Percentiles rank a stretch among this genome's conserved stretches.
Evolutionary conservation across 1,140 invertebrate genomes (phyloP).

Genomic region (Battus philenor): DNA sequence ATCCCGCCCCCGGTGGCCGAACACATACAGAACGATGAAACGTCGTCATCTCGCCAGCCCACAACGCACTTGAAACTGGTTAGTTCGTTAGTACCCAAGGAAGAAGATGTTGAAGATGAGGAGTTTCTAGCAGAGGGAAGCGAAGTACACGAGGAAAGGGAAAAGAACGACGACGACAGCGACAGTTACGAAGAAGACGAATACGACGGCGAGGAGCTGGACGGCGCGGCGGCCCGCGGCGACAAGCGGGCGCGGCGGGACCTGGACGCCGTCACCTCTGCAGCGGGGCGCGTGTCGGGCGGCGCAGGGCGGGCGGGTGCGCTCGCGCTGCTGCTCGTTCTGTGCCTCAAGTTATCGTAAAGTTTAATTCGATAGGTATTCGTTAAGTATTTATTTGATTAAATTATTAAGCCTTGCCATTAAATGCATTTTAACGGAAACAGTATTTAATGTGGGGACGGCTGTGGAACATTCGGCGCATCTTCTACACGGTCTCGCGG

Average conservation of each 20-base stretch:
- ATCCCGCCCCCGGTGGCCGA: slow-evolving; percentile 75
- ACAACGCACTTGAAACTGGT: slow-evolving; percentile 49
- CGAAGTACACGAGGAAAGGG: slow-evolving; percentile 36
- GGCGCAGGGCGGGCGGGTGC: too few relatives aligned
- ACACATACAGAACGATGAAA: slow-evolving; percentile 35
- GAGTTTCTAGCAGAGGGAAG: slow-evolving; percentile 44
- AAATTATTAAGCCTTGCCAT: slow-evolving; percentile 65
- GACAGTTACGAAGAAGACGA: slow-evolving; percentile 22
- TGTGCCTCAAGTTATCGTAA: slow-evolving; percentile 36
- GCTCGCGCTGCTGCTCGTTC: too few relatives aligned
- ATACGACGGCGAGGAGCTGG: slow-evolving; percentile 28
- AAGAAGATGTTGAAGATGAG: slow-evolving; percentile 19
- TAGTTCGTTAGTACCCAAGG: slow-evolving; percentile 28
- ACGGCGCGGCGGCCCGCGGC: too few relatives aligned
- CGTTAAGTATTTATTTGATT: slow-evolving; percentile 64
- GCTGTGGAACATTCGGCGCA: slow-evolving; percentile 22
- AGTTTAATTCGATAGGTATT: slow-evolving; percentile 12
- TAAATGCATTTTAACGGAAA: slow-evolving; percentile 55
- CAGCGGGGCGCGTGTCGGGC: too few relatives aligned
- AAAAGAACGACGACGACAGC: slow-evolving; percentile 9
- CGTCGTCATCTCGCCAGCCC: slow-evolving; percentile 9
- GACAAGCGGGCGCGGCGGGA: too few relatives aligned
- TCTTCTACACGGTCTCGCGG: too few relatives aligned
- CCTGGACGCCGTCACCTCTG: too few relatives aligned
- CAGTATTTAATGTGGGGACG: slow-evolving; percentile 18